Base-by-base conservation (phyloP, 2,113 vertebrate species). In the Rhabdomys dilectus region DNA sequence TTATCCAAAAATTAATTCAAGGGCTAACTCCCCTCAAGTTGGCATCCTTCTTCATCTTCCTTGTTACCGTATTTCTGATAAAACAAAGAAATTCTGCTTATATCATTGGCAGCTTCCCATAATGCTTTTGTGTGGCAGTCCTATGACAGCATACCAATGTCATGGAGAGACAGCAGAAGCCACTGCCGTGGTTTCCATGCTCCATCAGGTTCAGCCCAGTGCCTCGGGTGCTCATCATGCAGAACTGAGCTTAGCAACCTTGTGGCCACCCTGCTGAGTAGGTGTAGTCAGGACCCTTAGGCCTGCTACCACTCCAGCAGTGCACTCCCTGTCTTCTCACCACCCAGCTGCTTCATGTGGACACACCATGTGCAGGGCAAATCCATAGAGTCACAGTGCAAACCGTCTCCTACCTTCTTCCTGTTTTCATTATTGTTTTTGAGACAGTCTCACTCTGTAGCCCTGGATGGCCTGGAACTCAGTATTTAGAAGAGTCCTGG, bases 41-140 rank as follows among this genome's bases (percentile, higher is more conserved):
- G 66, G 66, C 39, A 24, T 66, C 68, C n/a, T 97, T 89, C 82
- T 58, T 91, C 42, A 51, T 82, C 81, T 72, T 60, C 82, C 81
- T 93, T 82, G 13, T n/a, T 66, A 73, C 84, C 13, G 31, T 51
- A 3, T 84, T 78, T 90, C 86, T 95, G 86, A 94, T 60, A 89
- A 4, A 45, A 91, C 60, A 15, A n/a, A 45, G 29, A 86, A 77
- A 58, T 70, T 66, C 77, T 39, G 48, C 87, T 88, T 53, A 88
- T n/a, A 36, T 85, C 64, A 48, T 42, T 58, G 73, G 78, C 39
- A 77, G 39, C 68, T 53, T 68, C 87, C 24, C 77, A 77, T 45
- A 81, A 26, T 34, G 31, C 72, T 72, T 89, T n/a, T 13, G 26
- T 73, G 26, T 58, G 60, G 24, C 82, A 81, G 56, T 66, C 58